Base-by-base conservation (phyloP, 1,140 invertebrate species). In the Sesamia nonagrioides region DNA sequence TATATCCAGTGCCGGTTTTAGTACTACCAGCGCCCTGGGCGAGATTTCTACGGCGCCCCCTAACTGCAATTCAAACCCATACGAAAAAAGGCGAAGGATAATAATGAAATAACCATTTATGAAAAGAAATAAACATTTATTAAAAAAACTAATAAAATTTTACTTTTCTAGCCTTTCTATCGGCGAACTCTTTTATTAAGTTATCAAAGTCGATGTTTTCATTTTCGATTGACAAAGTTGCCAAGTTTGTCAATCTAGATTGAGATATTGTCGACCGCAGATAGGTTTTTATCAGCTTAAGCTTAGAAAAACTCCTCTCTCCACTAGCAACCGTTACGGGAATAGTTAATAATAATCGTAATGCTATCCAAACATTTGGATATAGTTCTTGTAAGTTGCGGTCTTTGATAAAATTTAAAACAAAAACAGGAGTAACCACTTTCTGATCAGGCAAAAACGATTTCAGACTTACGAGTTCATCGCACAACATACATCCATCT, bases 261-360 rank as follows among this genome's bases (percentile, higher is more conserved):
- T 91, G 85, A 71, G 71, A 80, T 71, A 88, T 90, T 79, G 83
- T 82, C 50, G 80, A 88, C 82, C 83, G 81, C 33, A 61, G 60
- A 61, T 61, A 86, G 82, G 79, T 88, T 87, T 91, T 91, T 60
- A 86, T 88, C 50, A 89, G 82, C 80, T 89, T 89, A 13, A 86
- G 77, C 66, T 85, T 82, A 6, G 60, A 61, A 61, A 40, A 61
- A 37, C 60, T 58, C 21, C 56, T 58, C 21, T 87, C 78, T 7
- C 79, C 82, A 71, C 77, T 78, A 79, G 82, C 84, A 79, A 81
- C 77, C 74, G 79, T 86, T 81, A 81, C 75, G 48, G 82, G 78
- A 61, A 86, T 84, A 42, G 77, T 82, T 27, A 86, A 17, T 66
- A 80, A 82, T 80, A 81, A 80, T 81, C 78, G 75, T 11, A 82